Evolutionary conservation across 2,113 vertebrate species (phyloP), one percentile per base, ranked within the genome.

Genomic region (Caloenas nicobarica): DNA sequence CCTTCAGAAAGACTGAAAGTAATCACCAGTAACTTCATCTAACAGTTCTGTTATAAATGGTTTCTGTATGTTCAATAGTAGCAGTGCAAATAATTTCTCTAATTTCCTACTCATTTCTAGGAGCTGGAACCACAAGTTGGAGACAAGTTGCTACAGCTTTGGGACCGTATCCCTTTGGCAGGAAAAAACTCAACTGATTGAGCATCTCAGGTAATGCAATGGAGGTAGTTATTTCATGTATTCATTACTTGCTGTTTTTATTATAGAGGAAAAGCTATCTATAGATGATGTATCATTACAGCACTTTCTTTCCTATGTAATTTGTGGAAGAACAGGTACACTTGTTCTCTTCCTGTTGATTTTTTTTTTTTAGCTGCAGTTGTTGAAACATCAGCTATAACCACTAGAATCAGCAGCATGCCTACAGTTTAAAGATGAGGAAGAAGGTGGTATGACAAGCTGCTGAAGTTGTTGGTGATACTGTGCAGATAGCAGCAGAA

Each of bases 91-190:
- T 88, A 74, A 77, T 28, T 92, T 90, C 29, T 29, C 9, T 86
- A 16, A 80, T 96, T 88, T 84, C 29, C 60, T 70, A 33, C 46
- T 96, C 17, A 5, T 87, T 80, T 93, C 56, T 68, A 99, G 99
- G 99, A 99, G 89, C 93, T 99, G 86, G 99, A 99, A 91, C 98
- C 99, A 19, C 98, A 98, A 74, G 97, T 98, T 88, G 99, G 98
- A 78, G 97, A 98, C 77, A 98, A 98, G 92, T 96, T 99, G 89
- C 83, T 99, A 60, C 97, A 98, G 66, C 97, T 99, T 81, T 99
- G 99, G 99, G 98, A 99, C 53, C 90, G 33, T 65, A 88, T 97
- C 96, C 95, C 97, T 66, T 15, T 95, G 65, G 71, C 95, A 93
- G 97, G 96, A 60, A 97, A 96, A 97, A 94, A 28, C 21, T 54